These are phyloP conservation scores for Peromyscus polionotus DNA, from an alignment of 2,113 vertebrate genomes.

Conservation along the genomic window DNA sequence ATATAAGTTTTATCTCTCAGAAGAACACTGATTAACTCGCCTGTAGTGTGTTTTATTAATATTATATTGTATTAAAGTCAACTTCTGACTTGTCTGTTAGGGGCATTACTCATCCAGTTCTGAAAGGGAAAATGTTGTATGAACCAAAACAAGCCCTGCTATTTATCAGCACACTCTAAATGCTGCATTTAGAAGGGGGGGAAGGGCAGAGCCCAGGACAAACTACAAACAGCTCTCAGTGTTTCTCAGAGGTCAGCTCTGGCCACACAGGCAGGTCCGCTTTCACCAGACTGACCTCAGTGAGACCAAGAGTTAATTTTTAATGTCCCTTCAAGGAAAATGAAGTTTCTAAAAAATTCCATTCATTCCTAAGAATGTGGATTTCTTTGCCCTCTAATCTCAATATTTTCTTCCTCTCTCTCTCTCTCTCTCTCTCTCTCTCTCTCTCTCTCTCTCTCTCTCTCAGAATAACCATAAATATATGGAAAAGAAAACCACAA, in stretches of 20 bases:
- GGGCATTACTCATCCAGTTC: background rate
- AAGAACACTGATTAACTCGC: background rate
- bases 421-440: background rate
- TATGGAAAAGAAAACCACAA: background rate
- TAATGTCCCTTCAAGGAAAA: background rate
- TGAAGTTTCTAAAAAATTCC: background rate
- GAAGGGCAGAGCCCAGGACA: background rate
- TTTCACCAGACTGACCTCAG: background rate
- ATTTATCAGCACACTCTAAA: background rate
- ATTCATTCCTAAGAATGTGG: too few species aligned
- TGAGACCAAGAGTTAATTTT: background rate
- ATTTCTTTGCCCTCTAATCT: background rate
- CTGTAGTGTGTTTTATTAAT: background rate
- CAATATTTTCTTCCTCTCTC: background rate
- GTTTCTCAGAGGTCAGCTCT: background rate
- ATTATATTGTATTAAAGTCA: background rate
- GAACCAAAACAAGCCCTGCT: background rate
- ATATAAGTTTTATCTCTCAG: background rate
- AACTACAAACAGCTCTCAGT: background rate
- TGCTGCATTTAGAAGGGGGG: background rate
- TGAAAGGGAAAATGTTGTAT: background rate
- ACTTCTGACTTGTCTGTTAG: background rate
- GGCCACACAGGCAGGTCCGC: background rate
- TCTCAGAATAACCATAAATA: background rate
- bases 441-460: background rate